A percentile compares a stretch with the other conserved stretches of the same genome.
Evolutionary conservation across 2,888 invertebrate genomes (phyloP).

Genomic region (Caenorhabditis sp.): DNA sequence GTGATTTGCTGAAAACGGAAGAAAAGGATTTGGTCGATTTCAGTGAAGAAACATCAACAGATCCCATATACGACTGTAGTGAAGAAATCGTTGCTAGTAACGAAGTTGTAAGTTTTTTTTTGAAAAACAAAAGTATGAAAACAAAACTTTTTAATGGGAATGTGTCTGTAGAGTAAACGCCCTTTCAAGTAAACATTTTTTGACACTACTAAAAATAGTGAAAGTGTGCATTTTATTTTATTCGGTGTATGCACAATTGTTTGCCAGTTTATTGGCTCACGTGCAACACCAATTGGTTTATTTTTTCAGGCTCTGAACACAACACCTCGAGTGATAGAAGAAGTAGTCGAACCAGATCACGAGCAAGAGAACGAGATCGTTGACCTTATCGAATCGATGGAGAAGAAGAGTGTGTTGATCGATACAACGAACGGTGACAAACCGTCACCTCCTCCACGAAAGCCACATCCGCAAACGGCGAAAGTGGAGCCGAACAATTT

Average conservation of each 20-base stretch:
- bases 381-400: neutral
- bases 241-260: no score
- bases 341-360: no score
- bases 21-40: neutral
- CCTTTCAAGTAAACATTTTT: no score
- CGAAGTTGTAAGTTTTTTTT: neutral
- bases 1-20: neutral
- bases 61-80: neutral
- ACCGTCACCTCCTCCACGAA: constrained; percentile 1
- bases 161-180: no score
- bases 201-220: no score
- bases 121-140: no score
- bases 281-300: neutral
- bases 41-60: neutral
- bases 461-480: constrained; percentile 1
- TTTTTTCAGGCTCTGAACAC: neutral
- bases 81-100: neutral
- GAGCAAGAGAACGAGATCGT: neutral
- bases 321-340: neutral
- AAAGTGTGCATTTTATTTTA: no score
- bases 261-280: no score
- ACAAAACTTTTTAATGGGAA: no score
- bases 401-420: neutral
- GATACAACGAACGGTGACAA: neutral
- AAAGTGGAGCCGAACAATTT: constrained; percentile 4